Conservation (phyloP, 2,113 vertebrate genomes). For the Benthochromis sp. region DNA sequence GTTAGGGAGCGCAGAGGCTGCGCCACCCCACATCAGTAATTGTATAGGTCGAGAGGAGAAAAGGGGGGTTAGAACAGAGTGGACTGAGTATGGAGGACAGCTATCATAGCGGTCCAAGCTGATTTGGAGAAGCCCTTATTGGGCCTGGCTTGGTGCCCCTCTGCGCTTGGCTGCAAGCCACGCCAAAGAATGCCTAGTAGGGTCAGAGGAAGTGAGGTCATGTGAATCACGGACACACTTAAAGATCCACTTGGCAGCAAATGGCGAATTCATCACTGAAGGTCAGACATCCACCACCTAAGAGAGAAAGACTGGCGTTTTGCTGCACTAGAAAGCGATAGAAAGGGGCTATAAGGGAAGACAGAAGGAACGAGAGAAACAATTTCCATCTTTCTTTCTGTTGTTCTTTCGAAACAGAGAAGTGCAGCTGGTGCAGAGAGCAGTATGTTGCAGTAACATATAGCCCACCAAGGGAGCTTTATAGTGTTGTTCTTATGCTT, state of each 20-base stretch:
- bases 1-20: neutral
- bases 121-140: constrained; percentile 48
- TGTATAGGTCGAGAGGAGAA: neutral
- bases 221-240: constrained; percentile 56
- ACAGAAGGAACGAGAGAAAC: neutral
- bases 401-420: constrained; percentile 18
- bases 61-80: neutral
- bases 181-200: constrained; percentile 14
- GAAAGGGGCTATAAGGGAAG: neutral
- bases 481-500: constrained; percentile 24
- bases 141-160: constrained; percentile 21
- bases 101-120: constrained; percentile 4
- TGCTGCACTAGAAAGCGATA: neutral
- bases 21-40: neutral
- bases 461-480: constrained; percentile 38
- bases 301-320: constrained; percentile 8
- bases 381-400: constrained; percentile 33
- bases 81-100: neutral
- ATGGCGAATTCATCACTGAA: constrained; percentile 47
- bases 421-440: neutral
- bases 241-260: constrained; percentile 60
- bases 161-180: constrained; percentile 39
- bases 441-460: constrained; percentile 20
- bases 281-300: constrained; percentile 56
- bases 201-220: constrained; percentile 63